Evolutionary conservation across 1,140 invertebrate species (phyloP).

Genomic region (Venturia canescens): DNA sequence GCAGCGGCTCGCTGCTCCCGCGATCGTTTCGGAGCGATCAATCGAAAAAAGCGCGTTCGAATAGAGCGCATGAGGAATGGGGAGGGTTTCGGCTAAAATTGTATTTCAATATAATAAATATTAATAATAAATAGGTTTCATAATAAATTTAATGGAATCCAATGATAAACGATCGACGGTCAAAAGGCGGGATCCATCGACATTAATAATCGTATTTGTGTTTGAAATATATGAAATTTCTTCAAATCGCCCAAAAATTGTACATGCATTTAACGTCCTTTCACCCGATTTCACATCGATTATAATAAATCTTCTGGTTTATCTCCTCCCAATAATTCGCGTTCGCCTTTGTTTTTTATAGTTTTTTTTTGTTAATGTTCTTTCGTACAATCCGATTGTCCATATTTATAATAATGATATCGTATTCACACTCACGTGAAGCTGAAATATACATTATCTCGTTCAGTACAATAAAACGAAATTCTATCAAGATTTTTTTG

Average conservation of each 20-base stretch:
- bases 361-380: constrained; percentile 51
- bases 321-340: not conserved
- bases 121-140: constrained; percentile 63
- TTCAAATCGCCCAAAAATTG: constrained; percentile 58
- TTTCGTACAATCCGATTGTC: constrained; percentile 66
- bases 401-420: constrained; percentile 68
- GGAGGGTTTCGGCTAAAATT: constrained; percentile 57
- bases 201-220: constrained; percentile 21
- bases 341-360: not conserved
- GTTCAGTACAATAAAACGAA: constrained; percentile 8
- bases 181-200: constrained; percentile 51
- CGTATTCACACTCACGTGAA: constrained; percentile 54
- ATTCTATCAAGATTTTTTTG: constrained; percentile 32
- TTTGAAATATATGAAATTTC: constrained; percentile 55
- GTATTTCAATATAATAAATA: constrained; percentile 45
- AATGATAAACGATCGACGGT: constrained; percentile 48
- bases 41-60: constrained; percentile 9
- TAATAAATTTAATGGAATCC: constrained; percentile 65
- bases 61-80: not conserved
- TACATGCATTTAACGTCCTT: constrained; percentile 60
- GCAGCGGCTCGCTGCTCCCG: constrained; percentile 57
- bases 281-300: constrained; percentile 51
- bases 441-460: constrained; percentile 26
- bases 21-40: constrained; percentile 56
- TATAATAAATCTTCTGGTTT: constrained; percentile 13